Evolutionary conservation across 2,888 invertebrate genomes (phyloP), one percentile per base, ranked within the genome.

Genomic region (Chymomyza procnemis): DNA sequence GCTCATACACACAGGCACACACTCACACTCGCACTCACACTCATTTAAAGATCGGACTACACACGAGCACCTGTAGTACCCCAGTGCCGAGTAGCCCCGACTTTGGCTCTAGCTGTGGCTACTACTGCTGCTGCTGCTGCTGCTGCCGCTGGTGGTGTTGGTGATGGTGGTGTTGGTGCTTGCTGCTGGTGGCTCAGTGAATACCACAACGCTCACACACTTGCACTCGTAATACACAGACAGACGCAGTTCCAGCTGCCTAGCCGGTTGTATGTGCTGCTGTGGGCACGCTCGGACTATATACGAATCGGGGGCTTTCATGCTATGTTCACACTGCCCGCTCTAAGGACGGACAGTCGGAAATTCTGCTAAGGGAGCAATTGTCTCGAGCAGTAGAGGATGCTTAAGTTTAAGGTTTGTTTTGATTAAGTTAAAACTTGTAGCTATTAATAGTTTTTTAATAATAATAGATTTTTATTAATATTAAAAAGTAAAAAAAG

Each of bases 201-300:
- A 41, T 41, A 41, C 34, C 34, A 26, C 26, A 75, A 77, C 66
- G 63, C 67, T 16, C 50, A 64, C 61, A 63, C 67, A 66, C 65
- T 60, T 46, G 66, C 62, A 56, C 52, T 47, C 61, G 56, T 5
- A n/a, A n/a, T n/a, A 41, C 64, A 18, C 34, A 61, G 30, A 58
- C 26, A 62, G 46, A 26, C 18, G 59, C 56, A 67, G 70, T 71
- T 66, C 66, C 73, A 73, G 74, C 76, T 71, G 73, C 67, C 71
- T 52, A 65, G 73, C 75, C 75, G 78, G 76, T 74, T 78, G 75
- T 73, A 18, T 75, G 73, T 64, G 67, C 34, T 64, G 67, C 34
- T 56, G 48, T 21, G 56, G 47, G 54, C 60, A 19, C 58, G 21
- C 48, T n/a, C n/a, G n/a, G n/a, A 65, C n/a, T 12, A 41, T 12